These are phyloP conservation scores for Pachyseris speciosa DNA, from an alignment of 64 coral and sea anemone genomes.

Conservation along the genomic window DNA sequence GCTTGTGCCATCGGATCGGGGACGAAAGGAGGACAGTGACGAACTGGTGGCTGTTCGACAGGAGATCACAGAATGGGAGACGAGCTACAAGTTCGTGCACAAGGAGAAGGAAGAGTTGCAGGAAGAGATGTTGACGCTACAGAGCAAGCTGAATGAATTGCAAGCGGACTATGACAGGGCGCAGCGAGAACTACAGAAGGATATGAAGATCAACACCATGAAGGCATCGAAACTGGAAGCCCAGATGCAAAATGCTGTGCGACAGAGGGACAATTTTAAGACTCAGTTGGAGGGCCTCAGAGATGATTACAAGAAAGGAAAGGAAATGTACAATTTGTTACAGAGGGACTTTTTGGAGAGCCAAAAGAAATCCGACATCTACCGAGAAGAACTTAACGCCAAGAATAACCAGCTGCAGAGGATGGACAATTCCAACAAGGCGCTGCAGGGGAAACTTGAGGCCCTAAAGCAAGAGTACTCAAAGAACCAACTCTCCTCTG, in stretches of 20 bases:
- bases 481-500: slow-evolving; percentile 83
- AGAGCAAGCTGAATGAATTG: slow-evolving; percentile 82
- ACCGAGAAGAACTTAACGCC: slow-evolving; percentile 67
- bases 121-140: slow-evolving; percentile 79
- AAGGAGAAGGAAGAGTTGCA: slow-evolving; percentile 95
- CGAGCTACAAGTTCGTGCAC: slow-evolving; percentile 83
- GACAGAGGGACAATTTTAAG: slow-evolving; percentile 84
- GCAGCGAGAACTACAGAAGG: slow-evolving; percentile 86
- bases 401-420: slow-evolving; percentile 80
- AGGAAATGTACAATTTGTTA: slow-evolving; percentile 72
- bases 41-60: slow-evolving; percentile 82
- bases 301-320: slow-evolving; percentile 81
- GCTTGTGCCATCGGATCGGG: slow-evolving; percentile 58
- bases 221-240: slow-evolving; percentile 88
- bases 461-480: slow-evolving; percentile 76
- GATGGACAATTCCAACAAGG: slow-evolving; percentile 78
- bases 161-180: slow-evolving; percentile 78
- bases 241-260: slow-evolving; percentile 79
- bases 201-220: slow-evolving; percentile 67
- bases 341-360: slow-evolving; percentile 86
- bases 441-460: slow-evolving; percentile 78
- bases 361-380: slow-evolving; percentile 79
- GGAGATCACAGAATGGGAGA: slow-evolving; percentile 84
- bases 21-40: slow-evolving; percentile 26
- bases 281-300: slow-evolving; percentile 72